Conservation (phyloP, 2,888 invertebrate genomes). For the Gandaritis pyraliata region DNA sequence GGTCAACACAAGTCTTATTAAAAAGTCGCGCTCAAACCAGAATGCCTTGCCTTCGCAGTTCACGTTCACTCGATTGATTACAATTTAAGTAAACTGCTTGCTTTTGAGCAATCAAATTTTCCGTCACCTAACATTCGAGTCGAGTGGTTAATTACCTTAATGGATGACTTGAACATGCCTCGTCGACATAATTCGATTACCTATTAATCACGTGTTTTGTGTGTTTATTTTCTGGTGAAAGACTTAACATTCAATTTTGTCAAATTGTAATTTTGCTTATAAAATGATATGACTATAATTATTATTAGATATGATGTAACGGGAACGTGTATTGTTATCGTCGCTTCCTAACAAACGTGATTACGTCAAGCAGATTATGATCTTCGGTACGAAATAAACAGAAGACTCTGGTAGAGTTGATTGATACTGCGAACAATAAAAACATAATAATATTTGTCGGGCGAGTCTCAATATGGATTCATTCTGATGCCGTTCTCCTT, state of each 20-base stretch:
- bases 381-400: slow-evolving; percentile 31
- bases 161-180: slow-evolving; percentile 47
- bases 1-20: slow-evolving; percentile 57
- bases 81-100: slow-evolving; percentile 59
- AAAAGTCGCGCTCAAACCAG: slow-evolving; percentile 67
- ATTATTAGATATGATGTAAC: slow-evolving; percentile 15
- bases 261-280: slow-evolving; percentile 57
- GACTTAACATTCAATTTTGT: slow-evolving; percentile 61
- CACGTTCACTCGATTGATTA: slow-evolving; percentile 54
- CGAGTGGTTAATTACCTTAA: slow-evolving; percentile 51
- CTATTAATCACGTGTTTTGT: slow-evolving; percentile 25
- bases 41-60: slow-evolving; percentile 61
- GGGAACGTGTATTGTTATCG: slow-evolving; percentile 56
- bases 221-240: slow-evolving; percentile 65
- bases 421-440: slow-evolving; percentile 14
- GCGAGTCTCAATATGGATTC: slow-evolving; percentile 75
- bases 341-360: slow-evolving; percentile 49
- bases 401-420: slow-evolving; percentile 12
- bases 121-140: slow-evolving; percentile 48
- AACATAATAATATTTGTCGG: slow-evolving; percentile 50
- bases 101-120: slow-evolving; percentile 56
- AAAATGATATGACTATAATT: slow-evolving; percentile 65
- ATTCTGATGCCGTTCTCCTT: slow-evolving; percentile 80
- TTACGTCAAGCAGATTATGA: slow-evolving; percentile 37
- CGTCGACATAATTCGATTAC: slow-evolving; percentile 46